These are phyloP conservation scores for Drosophila jambulina DNA, from an alignment of 1,140 invertebrate genomes.

Conservation along the genomic window DNA sequence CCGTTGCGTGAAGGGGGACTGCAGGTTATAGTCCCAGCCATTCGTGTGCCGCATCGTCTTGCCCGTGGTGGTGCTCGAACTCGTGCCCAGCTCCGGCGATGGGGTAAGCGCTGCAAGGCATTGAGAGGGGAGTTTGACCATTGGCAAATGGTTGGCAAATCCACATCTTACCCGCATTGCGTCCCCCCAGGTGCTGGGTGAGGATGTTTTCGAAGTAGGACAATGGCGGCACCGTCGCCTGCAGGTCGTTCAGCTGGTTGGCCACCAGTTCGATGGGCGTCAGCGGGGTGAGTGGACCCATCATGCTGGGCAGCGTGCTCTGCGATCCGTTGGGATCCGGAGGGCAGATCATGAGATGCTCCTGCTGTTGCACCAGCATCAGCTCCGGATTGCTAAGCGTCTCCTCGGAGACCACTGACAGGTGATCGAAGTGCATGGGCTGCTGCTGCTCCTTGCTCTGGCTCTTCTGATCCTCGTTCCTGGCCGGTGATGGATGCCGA, in stretches of 20 bases:
- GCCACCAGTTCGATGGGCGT: conserved; percentile 81
- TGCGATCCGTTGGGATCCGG: conserved; percentile 71
- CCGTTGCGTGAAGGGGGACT: conserved; percentile 79
- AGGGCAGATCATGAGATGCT: conserved; percentile 59
- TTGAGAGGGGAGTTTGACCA: background rate
- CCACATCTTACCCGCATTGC: conserved; percentile 43
- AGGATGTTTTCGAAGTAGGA: conserved; percentile 84
- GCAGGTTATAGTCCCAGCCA: conserved; percentile 82
- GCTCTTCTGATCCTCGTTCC: conserved; percentile 85
- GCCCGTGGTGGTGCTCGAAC: conserved; percentile 72
- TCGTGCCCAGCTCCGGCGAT: conserved; percentile 68
- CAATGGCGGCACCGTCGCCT: conserved; percentile 76
- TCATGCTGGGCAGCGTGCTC: conserved; percentile 73
- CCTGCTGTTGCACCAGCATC: conserved; percentile 54
- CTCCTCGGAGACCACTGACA: conserved; percentile 91
- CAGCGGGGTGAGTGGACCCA: conserved; percentile 74
- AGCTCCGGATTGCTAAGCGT: conserved; percentile 87
- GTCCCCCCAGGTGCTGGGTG: conserved; percentile 65
- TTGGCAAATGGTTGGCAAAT: too few relatives aligned
- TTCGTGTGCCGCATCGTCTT: conserved; percentile 78
- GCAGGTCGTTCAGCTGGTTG: conserved; percentile 80
- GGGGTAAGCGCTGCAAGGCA: conserved; percentile 52
- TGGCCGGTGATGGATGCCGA: conserved; percentile 17
- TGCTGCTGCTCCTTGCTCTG: conserved; percentile 84
- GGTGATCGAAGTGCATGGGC: conserved; percentile 89